phyloP scores from a whole-genome alignment of 2,888 invertebrate genomes.

The Calameuta idolon region DNA sequence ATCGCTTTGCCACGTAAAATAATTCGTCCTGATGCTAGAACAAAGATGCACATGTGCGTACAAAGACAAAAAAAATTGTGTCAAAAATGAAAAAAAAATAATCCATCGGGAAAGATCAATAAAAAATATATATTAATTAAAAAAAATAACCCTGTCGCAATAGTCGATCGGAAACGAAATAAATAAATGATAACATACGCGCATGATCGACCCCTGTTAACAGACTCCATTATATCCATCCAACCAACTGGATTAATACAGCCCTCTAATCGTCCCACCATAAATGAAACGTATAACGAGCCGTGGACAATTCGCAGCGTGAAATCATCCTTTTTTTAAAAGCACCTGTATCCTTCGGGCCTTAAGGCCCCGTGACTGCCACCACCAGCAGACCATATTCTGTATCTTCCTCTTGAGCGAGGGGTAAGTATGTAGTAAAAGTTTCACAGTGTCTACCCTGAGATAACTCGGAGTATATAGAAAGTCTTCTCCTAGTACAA shows the following conservation, averaged over 20 bases:
- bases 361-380: neutral
- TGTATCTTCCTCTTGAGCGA: neutral
- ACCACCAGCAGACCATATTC: neutral
- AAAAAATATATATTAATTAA: too few relatives aligned
- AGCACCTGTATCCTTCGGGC: slow-evolving; percentile 1
- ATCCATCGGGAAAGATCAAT: too few relatives aligned
- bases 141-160: neutral
- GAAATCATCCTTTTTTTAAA: slow-evolving; percentile 55
- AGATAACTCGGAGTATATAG: neutral
- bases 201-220: neutral
- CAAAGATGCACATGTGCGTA: too few relatives aligned
- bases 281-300: slow-evolving; percentile 42
- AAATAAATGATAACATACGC: neutral
- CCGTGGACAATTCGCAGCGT: slow-evolving; percentile 60
- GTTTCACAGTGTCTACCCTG: neutral
- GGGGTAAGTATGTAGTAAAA: neutral
- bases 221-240: neutral
- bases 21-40: neutral
- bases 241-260: neutral
- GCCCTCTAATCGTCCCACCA: slow-evolving; percentile 1
- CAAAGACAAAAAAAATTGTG: neutral
- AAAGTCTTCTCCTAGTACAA: neutral
- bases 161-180: neutral
- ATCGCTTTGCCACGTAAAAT: neutral
- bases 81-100: neutral